Evolutionary conservation across 2,888 invertebrate genomes (phyloP), one percentile per base, ranked within the genome.

Genomic region (Bellardia bayeri): DNA sequence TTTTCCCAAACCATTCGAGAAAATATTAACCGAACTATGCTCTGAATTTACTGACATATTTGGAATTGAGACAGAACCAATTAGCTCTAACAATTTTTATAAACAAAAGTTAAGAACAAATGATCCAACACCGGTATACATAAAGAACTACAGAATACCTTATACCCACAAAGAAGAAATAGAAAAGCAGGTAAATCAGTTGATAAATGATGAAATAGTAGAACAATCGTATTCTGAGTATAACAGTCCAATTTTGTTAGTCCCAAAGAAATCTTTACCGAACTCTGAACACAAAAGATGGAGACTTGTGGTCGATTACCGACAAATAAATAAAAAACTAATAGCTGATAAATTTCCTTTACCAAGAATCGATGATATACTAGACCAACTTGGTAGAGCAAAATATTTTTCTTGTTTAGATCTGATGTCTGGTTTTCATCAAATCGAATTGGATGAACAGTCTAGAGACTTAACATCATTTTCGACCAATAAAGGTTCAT

Each of bases 381-480:
- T 58, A 58, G 58, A 30, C 30, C 58, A 58, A 23, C 58, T 58
- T 23, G 58, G 58, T 2, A 23, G 23, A 30, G 58, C 58, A 23
- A 58, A 58, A 58, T 58, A 58, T 58, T 58, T 58, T 58, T 58
- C 58, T 30, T 58, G 58, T 30, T 7, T 11, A 11, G 23, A 58
- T 30, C 16, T 58, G 4, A 30, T 58, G 23, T 30, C 56, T 7
- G 56, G 56, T 16, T 56, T 56, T 8, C 16, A 56, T 8, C 56
- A 56, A 8, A 56, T 56, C n/a, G 16, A 16, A 8, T 16, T 56
- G 4, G 16, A 56, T 7, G 30, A 9, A 8, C 6, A 42, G 7
- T 42, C 42, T 42, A 42, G 42, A 9, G 42, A 42, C 9, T 8
- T 42, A 6, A 42, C 42, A 9, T 42, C 42, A 8, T 42, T 42